Evolutionary conservation across 2,113 vertebrate genomes (phyloP), one percentile per base, ranked within the genome.

Genomic region (Sciurus niger): DNA sequence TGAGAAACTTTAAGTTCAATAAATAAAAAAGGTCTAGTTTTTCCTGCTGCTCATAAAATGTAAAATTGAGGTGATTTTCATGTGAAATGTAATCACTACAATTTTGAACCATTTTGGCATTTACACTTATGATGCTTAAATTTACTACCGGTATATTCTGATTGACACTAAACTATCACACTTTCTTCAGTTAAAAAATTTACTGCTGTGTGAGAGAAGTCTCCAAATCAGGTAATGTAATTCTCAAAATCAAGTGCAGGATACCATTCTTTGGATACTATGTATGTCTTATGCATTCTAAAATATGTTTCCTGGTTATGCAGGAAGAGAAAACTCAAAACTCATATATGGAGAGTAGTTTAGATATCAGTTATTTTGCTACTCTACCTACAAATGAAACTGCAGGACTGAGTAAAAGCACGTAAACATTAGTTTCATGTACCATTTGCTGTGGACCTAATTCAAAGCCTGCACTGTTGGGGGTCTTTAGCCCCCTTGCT

Each of bases 71-170:
- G 18, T 95, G 55, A 87, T 97, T 95, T 77, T 92, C 40, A 82
- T 55, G 73, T 79, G 70, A 74, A 97, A 93, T 63, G 17, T 63
- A 97, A 80, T 93, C 94, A 91, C 79, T 95, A 90, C 89, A 84
- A 93, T 95, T 97, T 89, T 84, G 73, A 96, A 55, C 2, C 60
- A 40, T 94, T 78, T 97, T 95, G 95, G 48, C 88, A 91, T 95
- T 94, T 85, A 73, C 37, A 96, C 89, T 90, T 95, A 93, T 51
- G 70, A 94, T 94, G 7, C 88, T 95, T 58, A 68, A 55, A 55
- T 93, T 98, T 96, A 90, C 96, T 97, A 28, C 77, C 95, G 72
- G 40, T 94, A 43, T 91, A 79, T 46, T 20, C 11, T 22, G 67
- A 94, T 72, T 89, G 74, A 82, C 65, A 93, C 68, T 94, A 87